phyloP scores from a whole-genome alignment of 2,113 vertebrate genomes.

The Pogona vitticeps region DNA sequence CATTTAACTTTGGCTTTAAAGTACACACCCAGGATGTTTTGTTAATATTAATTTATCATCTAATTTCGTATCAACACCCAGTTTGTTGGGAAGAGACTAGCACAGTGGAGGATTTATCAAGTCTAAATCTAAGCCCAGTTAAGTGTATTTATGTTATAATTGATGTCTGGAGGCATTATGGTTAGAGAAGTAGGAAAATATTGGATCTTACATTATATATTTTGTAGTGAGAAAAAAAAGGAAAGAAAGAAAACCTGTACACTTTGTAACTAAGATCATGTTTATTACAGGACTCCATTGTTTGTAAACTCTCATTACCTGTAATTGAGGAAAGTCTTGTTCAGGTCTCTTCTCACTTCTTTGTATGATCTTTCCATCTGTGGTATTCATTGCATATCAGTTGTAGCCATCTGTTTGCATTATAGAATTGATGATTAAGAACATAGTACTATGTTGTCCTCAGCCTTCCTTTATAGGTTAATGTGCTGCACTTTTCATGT shows the following conservation, averaged over 20 bases:
- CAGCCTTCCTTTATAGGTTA: background rate
- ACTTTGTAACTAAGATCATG: background rate
- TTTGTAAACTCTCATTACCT: slow-evolving; percentile 44
- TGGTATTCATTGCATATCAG: background rate
- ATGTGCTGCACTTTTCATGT: background rate
- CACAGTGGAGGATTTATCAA: background rate
- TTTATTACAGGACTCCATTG: slow-evolving; percentile 44
- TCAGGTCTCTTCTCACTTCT: too few relatives aligned
- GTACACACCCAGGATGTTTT: slow-evolving; percentile 13
- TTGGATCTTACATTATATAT: background rate
- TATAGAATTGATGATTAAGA: background rate
- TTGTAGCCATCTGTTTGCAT: background rate
- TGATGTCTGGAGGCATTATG: background rate
- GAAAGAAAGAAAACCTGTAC: background rate
- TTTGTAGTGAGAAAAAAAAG: background rate
- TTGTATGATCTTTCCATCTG: background rate
- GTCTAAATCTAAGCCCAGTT: background rate
- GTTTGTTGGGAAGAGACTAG: background rate
- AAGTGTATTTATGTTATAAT: background rate
- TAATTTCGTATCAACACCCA: rapidly evolving
- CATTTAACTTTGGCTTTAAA: slow-evolving; percentile 1
- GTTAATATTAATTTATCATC: background rate
- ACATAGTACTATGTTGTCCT: background rate
- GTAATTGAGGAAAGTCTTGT: slow-evolving; percentile 30
- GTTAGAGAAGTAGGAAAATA: background rate